Conservation (phyloP, 2,113 vertebrate genomes). For the Hemichromis elongatus region DNA sequence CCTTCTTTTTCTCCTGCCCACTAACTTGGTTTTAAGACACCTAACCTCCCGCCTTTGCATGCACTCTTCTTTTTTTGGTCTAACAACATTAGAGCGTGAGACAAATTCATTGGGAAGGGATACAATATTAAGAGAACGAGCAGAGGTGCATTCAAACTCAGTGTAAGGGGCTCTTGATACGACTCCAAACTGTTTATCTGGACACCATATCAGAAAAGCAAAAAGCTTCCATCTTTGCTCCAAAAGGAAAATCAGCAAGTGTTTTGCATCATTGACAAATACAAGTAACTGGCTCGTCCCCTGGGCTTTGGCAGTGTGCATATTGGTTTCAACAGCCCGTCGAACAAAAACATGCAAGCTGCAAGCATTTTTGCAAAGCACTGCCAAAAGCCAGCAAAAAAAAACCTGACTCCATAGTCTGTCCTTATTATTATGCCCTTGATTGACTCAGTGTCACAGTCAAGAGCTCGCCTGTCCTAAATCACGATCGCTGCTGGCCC, state of each 20-base stretch:
- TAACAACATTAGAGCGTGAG: background rate
- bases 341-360: conserved; percentile 46
- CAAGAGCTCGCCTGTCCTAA: conserved; percentile 49
- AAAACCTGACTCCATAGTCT: conserved; percentile 49
- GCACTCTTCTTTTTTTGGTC: conserved; percentile 15
- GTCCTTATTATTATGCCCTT: conserved; percentile 56
- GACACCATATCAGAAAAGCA: background rate
- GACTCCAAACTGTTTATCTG: background rate
- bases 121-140: background rate
- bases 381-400: conserved; percentile 39
- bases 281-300: conserved; percentile 8
- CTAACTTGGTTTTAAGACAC: conserved; percentile 56
- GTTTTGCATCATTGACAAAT: conserved; percentile 16
- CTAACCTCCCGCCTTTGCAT: conserved; percentile 54
- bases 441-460: conserved; percentile 59
- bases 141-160: background rate
- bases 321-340: conserved; percentile 33
- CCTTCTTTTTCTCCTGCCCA: conserved; percentile 56
- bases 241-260: background rate
- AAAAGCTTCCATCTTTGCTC: background rate
- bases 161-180: background rate
- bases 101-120: background rate
- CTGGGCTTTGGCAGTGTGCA: conserved; percentile 22
- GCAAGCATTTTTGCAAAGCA: conserved; percentile 24
- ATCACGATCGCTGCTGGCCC: conserved; percentile 46